Conservation (phyloP, 2,888 invertebrate genomes). For the Lamellibrachia satsuma region DNA sequence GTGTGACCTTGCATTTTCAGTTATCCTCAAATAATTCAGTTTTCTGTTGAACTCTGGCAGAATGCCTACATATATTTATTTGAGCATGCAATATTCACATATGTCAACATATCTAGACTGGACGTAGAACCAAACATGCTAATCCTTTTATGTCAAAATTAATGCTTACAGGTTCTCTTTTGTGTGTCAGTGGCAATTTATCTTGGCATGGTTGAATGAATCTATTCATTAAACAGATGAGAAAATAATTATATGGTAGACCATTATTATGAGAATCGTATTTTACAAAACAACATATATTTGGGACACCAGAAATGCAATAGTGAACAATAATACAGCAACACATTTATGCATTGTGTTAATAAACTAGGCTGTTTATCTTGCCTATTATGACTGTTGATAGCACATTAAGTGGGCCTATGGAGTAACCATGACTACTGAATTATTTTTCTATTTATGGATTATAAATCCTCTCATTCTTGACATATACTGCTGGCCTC, state of each 20-base stretch:
- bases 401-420: not conserved
- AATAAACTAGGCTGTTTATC: not conserved
- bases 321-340: not conserved
- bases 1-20: not conserved
- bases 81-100: not conserved
- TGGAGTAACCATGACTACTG: not conserved
- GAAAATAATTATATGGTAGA: not conserved
- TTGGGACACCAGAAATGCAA: not conserved
- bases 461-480: constrained; percentile 12
- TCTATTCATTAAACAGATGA: not conserved
- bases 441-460: constrained; percentile 5
- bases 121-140: not conserved
- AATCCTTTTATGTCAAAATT: not conserved
- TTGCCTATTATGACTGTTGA: not conserved
- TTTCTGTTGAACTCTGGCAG: not conserved
- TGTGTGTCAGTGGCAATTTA: not conserved
- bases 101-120: not conserved
- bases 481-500: not conserved
- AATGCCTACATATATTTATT: not conserved
- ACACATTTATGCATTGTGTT: not conserved
- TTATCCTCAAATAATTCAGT: not conserved
- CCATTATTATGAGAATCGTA: not conserved
- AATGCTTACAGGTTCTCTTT: not conserved
- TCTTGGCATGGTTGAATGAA: not conserved
- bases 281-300: not conserved